These are phyloP conservation scores for Limnephilus marmoratus DNA, from an alignment of 2,888 invertebrate species.

Conservation along the genomic window DNA sequence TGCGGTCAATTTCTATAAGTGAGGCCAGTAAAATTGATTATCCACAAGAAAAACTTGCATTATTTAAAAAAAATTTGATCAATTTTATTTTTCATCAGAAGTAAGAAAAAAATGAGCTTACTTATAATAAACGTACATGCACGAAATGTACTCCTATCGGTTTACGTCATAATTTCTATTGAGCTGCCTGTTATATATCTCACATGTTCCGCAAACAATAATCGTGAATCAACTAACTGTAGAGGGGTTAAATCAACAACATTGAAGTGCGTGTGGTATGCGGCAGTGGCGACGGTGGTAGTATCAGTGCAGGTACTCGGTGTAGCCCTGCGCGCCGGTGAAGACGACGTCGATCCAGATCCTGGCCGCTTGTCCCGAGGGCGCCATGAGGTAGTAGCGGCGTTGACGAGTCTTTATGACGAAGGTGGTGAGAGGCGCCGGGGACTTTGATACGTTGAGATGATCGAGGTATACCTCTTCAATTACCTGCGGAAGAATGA, in stretches of 20 bases:
- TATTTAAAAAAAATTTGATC: too few species aligned
- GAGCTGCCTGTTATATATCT: not conserved
- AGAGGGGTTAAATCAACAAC: not conserved
- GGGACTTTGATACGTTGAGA: constrained; percentile 93
- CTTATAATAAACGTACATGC: too few species aligned
- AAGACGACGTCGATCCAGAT: constrained; percentile 98
- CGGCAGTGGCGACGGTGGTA: not conserved
- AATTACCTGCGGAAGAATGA: constrained; percentile 83
- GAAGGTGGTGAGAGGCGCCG: constrained; percentile 94
- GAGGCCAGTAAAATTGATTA: too few species aligned
- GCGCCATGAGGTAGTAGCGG: constrained; percentile 93
- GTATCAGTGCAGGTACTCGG: constrained; percentile 72
- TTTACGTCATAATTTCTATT: too few species aligned
- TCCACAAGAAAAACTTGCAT: too few species aligned
- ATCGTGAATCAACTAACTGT: not conserved
- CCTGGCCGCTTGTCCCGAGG: constrained; percentile 94
- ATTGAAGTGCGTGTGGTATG: not conserved
- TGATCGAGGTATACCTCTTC: constrained; percentile 98
- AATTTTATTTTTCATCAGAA: too few species aligned
- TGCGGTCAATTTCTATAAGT: too few species aligned
- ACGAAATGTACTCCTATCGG: too few species aligned
- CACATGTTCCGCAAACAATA: not conserved
- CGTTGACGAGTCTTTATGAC: constrained; percentile 95
- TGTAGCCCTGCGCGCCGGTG: constrained; percentile 94
- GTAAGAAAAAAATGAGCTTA: too few species aligned